Evolutionary conservation across 2,888 invertebrate species (phyloP).

Genomic region (Archips crataeganus): DNA sequence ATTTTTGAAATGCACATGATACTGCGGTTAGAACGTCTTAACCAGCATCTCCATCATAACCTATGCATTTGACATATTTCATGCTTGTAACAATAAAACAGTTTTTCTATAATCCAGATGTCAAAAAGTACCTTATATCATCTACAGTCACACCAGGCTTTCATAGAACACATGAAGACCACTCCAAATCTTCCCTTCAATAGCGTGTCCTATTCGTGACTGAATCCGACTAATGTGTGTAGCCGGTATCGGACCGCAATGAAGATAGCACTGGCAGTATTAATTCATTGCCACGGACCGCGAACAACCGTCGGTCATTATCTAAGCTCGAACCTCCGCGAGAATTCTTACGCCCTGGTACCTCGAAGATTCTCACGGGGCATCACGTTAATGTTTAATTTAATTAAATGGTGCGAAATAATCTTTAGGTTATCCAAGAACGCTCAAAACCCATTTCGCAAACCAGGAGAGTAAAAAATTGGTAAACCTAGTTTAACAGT

Average conservation of each 20-base stretch:
- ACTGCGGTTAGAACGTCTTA: too few relatives aligned
- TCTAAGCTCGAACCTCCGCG: slow-evolving; percentile 55
- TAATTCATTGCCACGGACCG: slow-evolving; percentile 75
- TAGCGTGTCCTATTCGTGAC: slow-evolving; percentile 66
- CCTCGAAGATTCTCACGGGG: slow-evolving; percentile 59
- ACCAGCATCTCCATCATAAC: too few relatives aligned
- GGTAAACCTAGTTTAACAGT: too few relatives aligned
- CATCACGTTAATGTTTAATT: slow-evolving; percentile 17
- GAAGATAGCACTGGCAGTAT: slow-evolving; percentile 78
- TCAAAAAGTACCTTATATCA: too few relatives aligned
- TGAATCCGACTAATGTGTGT: slow-evolving; percentile 68
- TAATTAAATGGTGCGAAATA: not conserved
- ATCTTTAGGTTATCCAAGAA: too few relatives aligned
- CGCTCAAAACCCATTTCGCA: too few relatives aligned
- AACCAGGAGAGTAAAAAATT: too few relatives aligned
- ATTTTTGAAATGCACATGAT: too few relatives aligned
- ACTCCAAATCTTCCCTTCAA: slow-evolving; percentile 34
- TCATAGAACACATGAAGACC: slow-evolving; percentile 43
- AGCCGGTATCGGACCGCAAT: slow-evolving; percentile 69
- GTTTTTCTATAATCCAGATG: too few relatives aligned
- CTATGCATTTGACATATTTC: too few relatives aligned
- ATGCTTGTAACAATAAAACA: too few relatives aligned
- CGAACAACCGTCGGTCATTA: slow-evolving; percentile 62
- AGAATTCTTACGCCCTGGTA: slow-evolving; percentile 59
- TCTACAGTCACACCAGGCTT: not conserved